Percentiles rank a stretch among this genome's conserved stretches.
phyloP scores from a whole-genome alignment of 2,888 invertebrate species.

The Philaethria dido region DNA sequence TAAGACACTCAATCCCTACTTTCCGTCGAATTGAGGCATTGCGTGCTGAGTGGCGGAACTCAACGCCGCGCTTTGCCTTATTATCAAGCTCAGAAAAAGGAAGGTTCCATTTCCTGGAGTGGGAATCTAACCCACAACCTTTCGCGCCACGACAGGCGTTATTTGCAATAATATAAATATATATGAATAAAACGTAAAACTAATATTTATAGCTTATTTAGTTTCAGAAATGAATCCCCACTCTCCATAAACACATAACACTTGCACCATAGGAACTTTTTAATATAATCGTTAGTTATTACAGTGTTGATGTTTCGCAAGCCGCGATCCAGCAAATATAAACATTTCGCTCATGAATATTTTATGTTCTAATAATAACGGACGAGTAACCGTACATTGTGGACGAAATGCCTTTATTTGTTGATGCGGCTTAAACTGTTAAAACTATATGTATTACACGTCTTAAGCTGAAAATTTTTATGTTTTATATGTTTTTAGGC shows the following conservation, averaged over 20 bases:
- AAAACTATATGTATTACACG: neutral
- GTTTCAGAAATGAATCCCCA: neutral
- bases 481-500: neutral
- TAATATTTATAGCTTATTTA: too few relatives aligned
- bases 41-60: too few relatives aligned
- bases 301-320: slow-evolving; percentile 20
- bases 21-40: too few relatives aligned
- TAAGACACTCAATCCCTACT: too few relatives aligned
- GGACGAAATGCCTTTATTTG: neutral
- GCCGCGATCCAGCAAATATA: slow-evolving; percentile 15
- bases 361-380: slow-evolving; percentile 28
- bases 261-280: neutral
- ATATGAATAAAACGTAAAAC: too few relatives aligned
- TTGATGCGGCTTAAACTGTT: neutral
- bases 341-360: slow-evolving; percentile 26
- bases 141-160: too few relatives aligned
- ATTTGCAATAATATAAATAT: too few relatives aligned
- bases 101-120: too few relatives aligned
- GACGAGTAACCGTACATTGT: neutral
- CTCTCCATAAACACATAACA: neutral
- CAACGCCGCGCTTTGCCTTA: too few relatives aligned
- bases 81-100: too few relatives aligned
- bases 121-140: too few relatives aligned
- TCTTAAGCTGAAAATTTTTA: neutral
- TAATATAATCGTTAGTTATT: slow-evolving; percentile 22